A percentile compares a stretch with the other conserved stretches of the same genome.
Evolutionary conservation across 2,888 invertebrate species (phyloP).

Genomic region (Conchocele bisecta): DNA sequence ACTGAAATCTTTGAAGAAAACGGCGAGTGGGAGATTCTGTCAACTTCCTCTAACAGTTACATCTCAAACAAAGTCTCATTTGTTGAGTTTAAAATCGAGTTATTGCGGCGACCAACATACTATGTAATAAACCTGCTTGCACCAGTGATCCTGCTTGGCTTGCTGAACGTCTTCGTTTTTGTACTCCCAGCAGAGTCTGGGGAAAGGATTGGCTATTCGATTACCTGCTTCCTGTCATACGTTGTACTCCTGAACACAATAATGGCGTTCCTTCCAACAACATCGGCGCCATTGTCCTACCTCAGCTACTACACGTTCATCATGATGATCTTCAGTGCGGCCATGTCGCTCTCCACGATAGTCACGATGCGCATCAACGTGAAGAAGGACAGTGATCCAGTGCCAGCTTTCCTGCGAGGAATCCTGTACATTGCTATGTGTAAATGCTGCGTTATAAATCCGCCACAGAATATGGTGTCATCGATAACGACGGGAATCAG

Average conservation of each 20-base stretch:
- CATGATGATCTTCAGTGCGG: slow-evolving; percentile 54
- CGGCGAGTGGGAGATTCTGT: slow-evolving; percentile 42
- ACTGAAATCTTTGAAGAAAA: slow-evolving; percentile 45
- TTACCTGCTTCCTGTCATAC: slow-evolving; percentile 49
- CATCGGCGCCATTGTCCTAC: slow-evolving; percentile 42
- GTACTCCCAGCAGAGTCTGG: slow-evolving; percentile 50
- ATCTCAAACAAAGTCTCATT: slow-evolving; percentile 25
- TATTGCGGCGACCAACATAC: slow-evolving; percentile 37
- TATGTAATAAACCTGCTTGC: slow-evolving; percentile 43
- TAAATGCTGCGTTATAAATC: background rate
- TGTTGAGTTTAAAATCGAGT: slow-evolving; percentile 25
- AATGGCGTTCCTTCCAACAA: slow-evolving; percentile 39
- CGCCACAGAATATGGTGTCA: no score
- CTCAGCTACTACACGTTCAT: slow-evolving; percentile 52
- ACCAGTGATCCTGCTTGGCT: slow-evolving; percentile 37
- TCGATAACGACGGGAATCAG: no score
- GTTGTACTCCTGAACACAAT: slow-evolving; percentile 46
- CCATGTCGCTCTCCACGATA: slow-evolving; percentile 28
- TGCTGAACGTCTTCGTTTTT: slow-evolving; percentile 46
- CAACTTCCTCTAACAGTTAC: slow-evolving; percentile 8
- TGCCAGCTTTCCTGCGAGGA: background rate
- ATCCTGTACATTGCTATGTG: background rate
- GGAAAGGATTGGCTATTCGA: slow-evolving; percentile 50
- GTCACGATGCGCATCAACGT: slow-evolving; percentile 37
- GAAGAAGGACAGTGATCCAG: slow-evolving; percentile 23